Evolutionary conservation across 1,140 invertebrate species (phyloP).

Genomic region (Stenopsyche tienmushanensis): DNA sequence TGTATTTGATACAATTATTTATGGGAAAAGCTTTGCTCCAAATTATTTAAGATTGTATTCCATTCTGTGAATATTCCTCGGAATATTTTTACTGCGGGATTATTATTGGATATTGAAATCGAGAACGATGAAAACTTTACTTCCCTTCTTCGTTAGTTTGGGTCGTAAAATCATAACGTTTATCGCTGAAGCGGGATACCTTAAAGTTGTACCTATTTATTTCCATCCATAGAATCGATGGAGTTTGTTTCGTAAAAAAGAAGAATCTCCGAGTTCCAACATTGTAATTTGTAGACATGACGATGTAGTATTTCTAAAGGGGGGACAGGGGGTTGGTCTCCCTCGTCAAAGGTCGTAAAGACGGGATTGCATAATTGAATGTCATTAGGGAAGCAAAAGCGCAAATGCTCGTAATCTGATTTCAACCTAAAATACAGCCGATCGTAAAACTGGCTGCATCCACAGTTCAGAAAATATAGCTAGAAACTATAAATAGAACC

Average conservation of each 20-base stretch:
- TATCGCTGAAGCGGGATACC: background rate
- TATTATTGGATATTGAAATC: no score
- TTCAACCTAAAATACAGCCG: background rate
- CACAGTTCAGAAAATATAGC: no score
- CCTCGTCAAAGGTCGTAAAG: background rate
- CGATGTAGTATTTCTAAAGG: background rate
- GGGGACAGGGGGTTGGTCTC: background rate
- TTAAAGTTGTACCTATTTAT: background rate
- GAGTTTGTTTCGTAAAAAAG: background rate
- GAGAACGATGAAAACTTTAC: no score
- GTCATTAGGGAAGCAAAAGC: background rate
- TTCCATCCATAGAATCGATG: background rate
- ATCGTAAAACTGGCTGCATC: background rate
- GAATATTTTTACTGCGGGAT: no score
- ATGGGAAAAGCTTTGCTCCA: no score
- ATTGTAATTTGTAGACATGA: background rate
- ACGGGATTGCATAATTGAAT: slow-evolving; percentile 10
- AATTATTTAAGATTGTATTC: no score
- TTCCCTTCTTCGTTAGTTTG: background rate
- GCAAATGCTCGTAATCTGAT: background rate
- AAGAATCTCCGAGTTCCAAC: background rate
- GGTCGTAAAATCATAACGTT: background rate
- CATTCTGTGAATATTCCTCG: no score
- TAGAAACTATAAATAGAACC: no score
- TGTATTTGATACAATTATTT: no score